A percentile compares a stretch with the other conserved stretches of the same genome.
Evolutionary conservation across 2,797 vertebrate genomes (phyloP).

Genomic region (Myotis planiceps): DNA sequence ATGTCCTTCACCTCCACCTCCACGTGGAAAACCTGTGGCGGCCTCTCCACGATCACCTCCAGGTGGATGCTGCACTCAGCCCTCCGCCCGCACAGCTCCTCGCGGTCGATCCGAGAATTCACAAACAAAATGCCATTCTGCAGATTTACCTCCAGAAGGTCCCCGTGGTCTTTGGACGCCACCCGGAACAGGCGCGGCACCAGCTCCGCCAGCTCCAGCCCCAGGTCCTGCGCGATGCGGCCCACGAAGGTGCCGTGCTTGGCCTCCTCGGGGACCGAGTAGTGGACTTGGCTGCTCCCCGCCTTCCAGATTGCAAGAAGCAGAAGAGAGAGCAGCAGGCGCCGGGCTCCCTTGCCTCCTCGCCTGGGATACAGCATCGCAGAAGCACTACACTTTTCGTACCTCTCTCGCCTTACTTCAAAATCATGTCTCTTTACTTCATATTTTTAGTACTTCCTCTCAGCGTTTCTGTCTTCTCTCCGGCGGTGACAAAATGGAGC

Average conservation of each 20-base stretch:
- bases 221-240: slow-evolving; percentile 95
- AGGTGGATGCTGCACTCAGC: slow-evolving; percentile 91
- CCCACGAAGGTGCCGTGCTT: slow-evolving; percentile 97
- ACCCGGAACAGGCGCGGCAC: slow-evolving; percentile 91
- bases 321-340: slow-evolving; percentile 88
- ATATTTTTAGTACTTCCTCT: slow-evolving; percentile 36
- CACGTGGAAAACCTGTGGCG: slow-evolving; percentile 92
- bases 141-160: slow-evolving; percentile 72
- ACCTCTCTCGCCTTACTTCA: slow-evolving; percentile 4
- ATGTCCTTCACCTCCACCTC: slow-evolving; percentile 96
- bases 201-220: slow-evolving; percentile 91
- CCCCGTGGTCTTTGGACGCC: slow-evolving; percentile 90
- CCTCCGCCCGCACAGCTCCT: slow-evolving; percentile 86
- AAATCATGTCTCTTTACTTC: neutral
- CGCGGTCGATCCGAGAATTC: slow-evolving; percentile 95
- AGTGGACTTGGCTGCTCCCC: slow-evolving; percentile 90
- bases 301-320: slow-evolving; percentile 75
- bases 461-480: slow-evolving; percentile 20
- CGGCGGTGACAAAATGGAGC: slow-evolving; percentile 37
- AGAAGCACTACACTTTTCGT: slow-evolving; percentile 33
- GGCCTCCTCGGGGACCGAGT: slow-evolving; percentile 94
- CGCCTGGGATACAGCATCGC: slow-evolving; percentile 57
- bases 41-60: slow-evolving; percentile 93
- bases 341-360: slow-evolving; percentile 85
- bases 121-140: slow-evolving; percentile 97